These are phyloP conservation scores for Himalopsyche japonica DNA, from an alignment of 2,888 invertebrate species.

Conservation along the genomic window DNA sequence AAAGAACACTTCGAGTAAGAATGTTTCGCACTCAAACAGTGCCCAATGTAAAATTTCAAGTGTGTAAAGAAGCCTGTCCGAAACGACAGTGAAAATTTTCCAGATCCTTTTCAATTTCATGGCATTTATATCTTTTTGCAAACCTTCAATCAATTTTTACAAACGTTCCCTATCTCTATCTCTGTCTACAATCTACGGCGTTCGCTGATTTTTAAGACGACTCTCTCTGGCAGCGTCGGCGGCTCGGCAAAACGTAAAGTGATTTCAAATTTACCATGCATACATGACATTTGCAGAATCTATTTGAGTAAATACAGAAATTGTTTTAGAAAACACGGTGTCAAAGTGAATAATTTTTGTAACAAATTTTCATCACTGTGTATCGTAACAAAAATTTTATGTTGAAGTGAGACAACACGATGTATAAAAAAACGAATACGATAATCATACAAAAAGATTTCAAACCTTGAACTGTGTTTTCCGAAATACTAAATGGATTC, in stretches of 20 bases:
- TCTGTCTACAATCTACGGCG: constrained; percentile 33
- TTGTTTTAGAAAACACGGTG: constrained; percentile 15
- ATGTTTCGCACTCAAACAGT: background rate
- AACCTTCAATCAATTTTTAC: constrained; percentile 27
- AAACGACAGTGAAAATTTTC: background rate
- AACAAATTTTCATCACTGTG: too few species aligned
- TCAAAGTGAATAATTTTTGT: background rate
- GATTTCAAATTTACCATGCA: constrained; percentile 41
- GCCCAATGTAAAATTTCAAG: background rate
- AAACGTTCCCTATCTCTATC: constrained; percentile 34
- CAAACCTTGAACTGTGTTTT: constrained; percentile 14
- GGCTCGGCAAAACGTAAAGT: constrained; percentile 35
- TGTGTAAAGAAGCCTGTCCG: background rate
- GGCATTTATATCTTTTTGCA: background rate
- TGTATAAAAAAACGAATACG: background rate
- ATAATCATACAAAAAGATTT: background rate
- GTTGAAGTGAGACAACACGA: background rate
- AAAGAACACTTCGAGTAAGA: background rate
- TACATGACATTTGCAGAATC: constrained; percentile 40
- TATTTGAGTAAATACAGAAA: constrained; percentile 31
- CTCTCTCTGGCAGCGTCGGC: constrained; percentile 21
- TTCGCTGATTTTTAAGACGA: constrained; percentile 16
- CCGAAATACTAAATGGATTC: constrained; percentile 24
- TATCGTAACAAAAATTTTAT: background rate
- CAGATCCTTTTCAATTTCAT: constrained; percentile 3